Base-by-base conservation (phyloP, 2,888 invertebrate genomes). In the Apodemia duryi region DNA sequence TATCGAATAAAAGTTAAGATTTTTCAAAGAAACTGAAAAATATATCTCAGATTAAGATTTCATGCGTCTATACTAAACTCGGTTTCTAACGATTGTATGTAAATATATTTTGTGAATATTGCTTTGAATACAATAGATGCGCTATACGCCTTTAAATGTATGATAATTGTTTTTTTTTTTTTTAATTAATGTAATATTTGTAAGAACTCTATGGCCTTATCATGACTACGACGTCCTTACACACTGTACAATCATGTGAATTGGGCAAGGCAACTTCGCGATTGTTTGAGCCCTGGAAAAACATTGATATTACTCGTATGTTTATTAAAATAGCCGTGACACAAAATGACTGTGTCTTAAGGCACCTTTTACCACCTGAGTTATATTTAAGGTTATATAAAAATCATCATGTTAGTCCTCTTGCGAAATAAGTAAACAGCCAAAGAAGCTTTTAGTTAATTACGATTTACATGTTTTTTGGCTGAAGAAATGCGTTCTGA, bases 201-300 rank as follows among this genome's bases (percentile, higher is more conserved):
- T 52, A 52, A 52, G 52, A 28, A 9, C 21, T 21, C 10, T 28
- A 28, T 52, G 28, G n/a, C 52, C 9, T 52, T 54, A 54, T 51
- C 51, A 51, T 28, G 11, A 5, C 11, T 29, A 11, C 54, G 4
- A 54, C 29, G 29, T 54, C 54, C 54, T 32, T 11, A 54, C 10
- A 10, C 29, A 13, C 5, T 13, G 32, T 32, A 29, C 57, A 57
- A 57, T 57, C 32, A 32, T 57, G 57, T 57, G 57, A 57, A 57
- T 29, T 57, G 57, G 32, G 57, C 57, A 57, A 57, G 57, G 57
- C 11, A 9, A 32, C 13, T 46, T 46, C 57, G 57, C 57, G 6
- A 57, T 57, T 57, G 57, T 57, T 57, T 57, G 6, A 57, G 57
- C 29, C 46, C 57, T 57, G 57, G 32, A 57, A 57, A 57, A 57